Percentiles rank a stretch among this genome's conserved stretches.
Conservation (phyloP, 2,113 vertebrate species). For the Beaufortia kweichowensis region DNA sequence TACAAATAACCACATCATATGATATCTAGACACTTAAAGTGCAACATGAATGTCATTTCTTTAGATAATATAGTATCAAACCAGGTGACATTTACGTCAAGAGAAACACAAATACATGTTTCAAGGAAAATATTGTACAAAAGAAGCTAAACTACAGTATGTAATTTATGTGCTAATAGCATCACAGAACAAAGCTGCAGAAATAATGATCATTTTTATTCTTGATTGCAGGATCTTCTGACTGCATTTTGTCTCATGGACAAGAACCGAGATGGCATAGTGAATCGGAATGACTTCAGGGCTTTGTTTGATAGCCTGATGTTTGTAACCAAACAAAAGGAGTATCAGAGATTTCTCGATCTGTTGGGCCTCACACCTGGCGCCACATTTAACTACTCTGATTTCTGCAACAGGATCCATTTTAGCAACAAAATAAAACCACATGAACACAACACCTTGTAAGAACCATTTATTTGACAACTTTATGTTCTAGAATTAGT, state of each 20-base stretch:
- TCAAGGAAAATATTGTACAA: no score
- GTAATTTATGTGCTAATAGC: not conserved
- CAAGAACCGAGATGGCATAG: conserved; percentile 66
- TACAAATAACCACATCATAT: not conserved
- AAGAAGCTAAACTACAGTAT: not conserved
- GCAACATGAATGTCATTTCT: no score
- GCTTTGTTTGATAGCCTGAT: conserved; percentile 63
- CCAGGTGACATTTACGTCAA: no score
- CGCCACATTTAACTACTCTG: conserved; percentile 61
- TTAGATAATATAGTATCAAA: no score
- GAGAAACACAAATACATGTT: no score
- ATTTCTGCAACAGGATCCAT: conserved; percentile 64
- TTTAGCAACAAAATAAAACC: conserved; percentile 44
- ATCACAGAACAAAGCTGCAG: not conserved
- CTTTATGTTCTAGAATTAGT: not conserved
- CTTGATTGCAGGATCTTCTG: conserved; percentile 66
- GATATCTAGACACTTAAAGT: no score
- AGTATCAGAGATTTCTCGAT: conserved; percentile 64
- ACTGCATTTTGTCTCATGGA: conserved; percentile 72
- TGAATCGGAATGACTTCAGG: conserved; percentile 67
- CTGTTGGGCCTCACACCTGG: conserved; percentile 63
- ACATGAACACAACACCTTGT: conserved; percentile 40
- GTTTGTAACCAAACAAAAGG: conserved; percentile 59
- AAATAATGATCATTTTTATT: not conserved
- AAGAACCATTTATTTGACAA: conserved; percentile 23